phyloP scores from a whole-genome alignment of 2,888 invertebrate genomes.

The Mesochorus sp. region DNA sequence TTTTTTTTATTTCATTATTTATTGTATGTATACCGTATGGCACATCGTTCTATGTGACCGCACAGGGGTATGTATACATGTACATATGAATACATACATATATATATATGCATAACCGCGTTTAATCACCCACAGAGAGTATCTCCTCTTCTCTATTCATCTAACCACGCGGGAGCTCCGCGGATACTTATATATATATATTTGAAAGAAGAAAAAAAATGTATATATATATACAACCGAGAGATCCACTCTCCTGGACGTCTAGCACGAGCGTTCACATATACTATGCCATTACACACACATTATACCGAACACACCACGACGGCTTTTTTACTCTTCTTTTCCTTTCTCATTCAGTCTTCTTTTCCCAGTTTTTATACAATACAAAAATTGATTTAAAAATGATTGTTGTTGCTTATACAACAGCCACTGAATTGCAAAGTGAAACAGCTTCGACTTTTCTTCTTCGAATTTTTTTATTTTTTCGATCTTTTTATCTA shows the following conservation, averaged over 20 bases:
- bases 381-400: background rate
- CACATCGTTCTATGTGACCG: constrained; percentile 24
- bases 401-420: background rate
- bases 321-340: constrained; percentile 20
- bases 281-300: constrained; percentile 18
- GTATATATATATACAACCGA: constrained; percentile 16
- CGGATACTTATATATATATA: constrained; percentile 21
- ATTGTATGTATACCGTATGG: constrained; percentile 31
- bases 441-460: no score
- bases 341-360: background rate
- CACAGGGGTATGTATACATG: background rate
- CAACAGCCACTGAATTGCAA: no score
- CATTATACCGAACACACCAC: constrained; percentile 10
- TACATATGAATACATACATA: background rate
- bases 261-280: constrained; percentile 34
- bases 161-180: constrained; percentile 43
- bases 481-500: no score
- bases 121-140: constrained; percentile 59
- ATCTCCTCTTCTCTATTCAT: constrained; percentile 51
- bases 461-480: no score
- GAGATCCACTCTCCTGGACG: constrained; percentile 18
- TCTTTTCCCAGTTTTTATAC: background rate
- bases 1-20: constrained; percentile 8
- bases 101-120: constrained; percentile 4
- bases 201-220: no score